Base-by-base conservation (phyloP, 64 coral and sea anemone species). In the Porites australiensis region DNA sequence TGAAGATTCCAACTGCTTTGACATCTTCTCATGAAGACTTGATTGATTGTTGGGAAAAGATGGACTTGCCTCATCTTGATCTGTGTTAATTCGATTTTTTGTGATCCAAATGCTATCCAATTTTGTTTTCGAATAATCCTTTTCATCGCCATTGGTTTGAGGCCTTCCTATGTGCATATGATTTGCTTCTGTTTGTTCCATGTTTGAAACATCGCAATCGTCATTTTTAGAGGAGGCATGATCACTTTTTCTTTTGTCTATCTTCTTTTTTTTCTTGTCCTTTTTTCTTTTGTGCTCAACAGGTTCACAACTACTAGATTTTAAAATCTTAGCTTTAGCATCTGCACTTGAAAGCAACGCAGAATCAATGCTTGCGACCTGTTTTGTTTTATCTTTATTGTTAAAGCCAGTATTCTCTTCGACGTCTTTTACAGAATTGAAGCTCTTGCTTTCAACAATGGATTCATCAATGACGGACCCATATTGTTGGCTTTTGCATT, bases 1-100 rank as follows among this genome's bases (percentile, higher is more conserved):
- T 51, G 94, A 96, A 80, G 94, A 91, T 65, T 99, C 98, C 52
- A 99, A 72, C 86, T 94, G 95, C 60, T 80, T 88, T 54, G 87
- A 90, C 70, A 99, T 82, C 53, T 96, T 99, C 60, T 99, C 95
- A 68, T 94, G 72, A 37, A 99, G 74, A 60, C 50, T 80, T 67
- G 66, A 75, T 64, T 82, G 91, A 20, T 64, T 82, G 14, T 18
- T 53, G 20, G 57, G 43, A 19, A 59, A 2, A 85, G 49, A 37
- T 7, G 37, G 19, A 18, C 48, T 52, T 3, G 4, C 8, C 44
- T 15, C 7, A 13, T 9, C 13, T 4, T 45, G 4, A 37, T 37
- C 27, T 37, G 1, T 37, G 27, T 37, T 37, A 15, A 8, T 86
- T 78, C 54, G 59, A 47, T 46, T 62, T 49, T 66, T 16, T 51